phyloP scores from a whole-genome alignment of 2,797 vertebrate species.

The Phoebastria nigripes region DNA sequence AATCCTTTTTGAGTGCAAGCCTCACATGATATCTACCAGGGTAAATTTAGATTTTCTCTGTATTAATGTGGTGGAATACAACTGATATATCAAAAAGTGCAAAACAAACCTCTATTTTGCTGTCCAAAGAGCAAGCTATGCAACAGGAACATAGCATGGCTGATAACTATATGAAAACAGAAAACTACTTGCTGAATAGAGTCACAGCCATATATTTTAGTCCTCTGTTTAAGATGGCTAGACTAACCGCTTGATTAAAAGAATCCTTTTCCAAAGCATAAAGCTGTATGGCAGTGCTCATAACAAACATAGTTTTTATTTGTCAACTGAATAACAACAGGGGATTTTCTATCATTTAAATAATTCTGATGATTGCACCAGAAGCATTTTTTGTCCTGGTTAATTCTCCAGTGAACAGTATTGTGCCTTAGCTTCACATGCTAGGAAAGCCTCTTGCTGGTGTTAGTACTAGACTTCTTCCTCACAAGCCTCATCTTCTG shows the following conservation, averaged over 20 bases:
- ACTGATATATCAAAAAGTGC: background rate
- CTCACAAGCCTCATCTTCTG: background rate
- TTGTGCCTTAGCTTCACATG: background rate
- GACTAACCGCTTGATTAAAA: background rate
- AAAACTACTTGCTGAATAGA: background rate
- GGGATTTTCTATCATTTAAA: background rate
- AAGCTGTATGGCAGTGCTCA: background rate
- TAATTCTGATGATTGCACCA: background rate
- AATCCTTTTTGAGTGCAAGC: background rate
- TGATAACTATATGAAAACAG: background rate
- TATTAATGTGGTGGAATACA: background rate
- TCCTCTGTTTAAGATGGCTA: background rate
- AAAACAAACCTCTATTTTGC: background rate
- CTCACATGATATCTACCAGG: background rate
- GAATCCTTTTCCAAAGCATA: background rate
- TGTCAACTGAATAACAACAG: background rate
- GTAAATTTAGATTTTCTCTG: background rate
- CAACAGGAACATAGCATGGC: background rate
- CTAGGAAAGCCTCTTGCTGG: background rate
- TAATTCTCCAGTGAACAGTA: background rate
- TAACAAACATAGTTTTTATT: background rate
- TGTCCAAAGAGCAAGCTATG: background rate
- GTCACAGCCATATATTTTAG: background rate
- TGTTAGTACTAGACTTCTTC: background rate
- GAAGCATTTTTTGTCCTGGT: background rate